phyloP scores from a whole-genome alignment of 92 coral and sea anemone species.

The Hydrozoanthus gracilis region DNA sequence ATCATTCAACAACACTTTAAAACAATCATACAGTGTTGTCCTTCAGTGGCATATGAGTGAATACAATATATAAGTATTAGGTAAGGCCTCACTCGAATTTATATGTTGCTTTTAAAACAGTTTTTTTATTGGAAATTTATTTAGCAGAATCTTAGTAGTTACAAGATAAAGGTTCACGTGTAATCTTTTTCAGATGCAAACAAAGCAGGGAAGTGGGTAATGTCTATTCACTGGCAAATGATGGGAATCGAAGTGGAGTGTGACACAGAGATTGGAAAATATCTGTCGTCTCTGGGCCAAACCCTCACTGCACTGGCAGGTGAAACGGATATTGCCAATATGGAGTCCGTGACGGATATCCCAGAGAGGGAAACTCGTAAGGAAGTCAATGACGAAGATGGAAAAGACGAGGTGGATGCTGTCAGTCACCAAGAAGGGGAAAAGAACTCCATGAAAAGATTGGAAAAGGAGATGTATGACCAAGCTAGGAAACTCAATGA shows the following conservation, averaged over 20 bases:
- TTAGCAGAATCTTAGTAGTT: too few relatives aligned
- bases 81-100: too few relatives aligned
- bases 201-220: slow-evolving; percentile 96
- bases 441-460: slow-evolving; percentile 57
- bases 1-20: too few relatives aligned
- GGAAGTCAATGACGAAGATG: slow-evolving; percentile 37
- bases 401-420: slow-evolving; percentile 67
- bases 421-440: slow-evolving; percentile 8
- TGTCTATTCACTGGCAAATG: slow-evolving; percentile 99
- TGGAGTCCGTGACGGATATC: slow-evolving; percentile 95
- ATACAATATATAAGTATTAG: too few relatives aligned
- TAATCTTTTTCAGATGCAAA: slow-evolving; percentile 62
- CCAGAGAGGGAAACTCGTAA: slow-evolving; percentile 58
- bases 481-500: slow-evolving; percentile 96
- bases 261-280: slow-evolving; percentile 95
- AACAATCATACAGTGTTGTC: too few relatives aligned
- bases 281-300: slow-evolving; percentile 86
- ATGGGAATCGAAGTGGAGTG: slow-evolving; percentile 93
- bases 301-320: slow-evolving; percentile 95
- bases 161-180: not conserved
- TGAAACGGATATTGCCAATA: slow-evolving; percentile 93
- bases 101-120: too few relatives aligned
- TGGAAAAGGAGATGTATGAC: slow-evolving; percentile 98
- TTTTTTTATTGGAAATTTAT: too few relatives aligned
- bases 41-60: too few relatives aligned